phyloP scores from a whole-genome alignment of 2,888 invertebrate genomes.

The Melieria omissa region DNA sequence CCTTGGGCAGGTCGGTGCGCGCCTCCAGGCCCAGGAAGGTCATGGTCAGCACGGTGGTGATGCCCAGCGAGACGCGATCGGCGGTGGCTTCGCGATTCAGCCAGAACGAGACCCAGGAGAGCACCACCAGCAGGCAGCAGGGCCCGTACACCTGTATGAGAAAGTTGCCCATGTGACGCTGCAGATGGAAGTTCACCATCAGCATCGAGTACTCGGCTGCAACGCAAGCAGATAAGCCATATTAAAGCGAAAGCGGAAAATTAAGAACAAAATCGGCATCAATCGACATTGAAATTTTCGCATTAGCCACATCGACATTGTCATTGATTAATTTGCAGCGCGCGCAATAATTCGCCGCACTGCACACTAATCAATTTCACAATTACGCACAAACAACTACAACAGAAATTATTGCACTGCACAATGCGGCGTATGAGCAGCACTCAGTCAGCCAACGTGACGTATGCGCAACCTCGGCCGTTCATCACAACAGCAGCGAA shows the following conservation, averaged over 20 bases:
- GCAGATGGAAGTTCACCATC: constrained; percentile 79
- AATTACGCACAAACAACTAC: no score
- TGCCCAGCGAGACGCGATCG: constrained; percentile 83
- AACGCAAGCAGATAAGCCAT: constrained; percentile 46
- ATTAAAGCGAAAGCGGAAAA: no score
- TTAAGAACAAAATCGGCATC: no score
- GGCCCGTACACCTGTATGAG: constrained; percentile 88
- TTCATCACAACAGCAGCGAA: neutral
- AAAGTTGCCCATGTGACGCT: constrained; percentile 87
- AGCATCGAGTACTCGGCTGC: constrained; percentile 77
- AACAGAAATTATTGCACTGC: no score
- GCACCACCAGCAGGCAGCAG: constrained; percentile 83
- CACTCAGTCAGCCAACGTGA: constrained; percentile 8
- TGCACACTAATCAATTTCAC: no score
- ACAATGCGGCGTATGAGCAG: no score
- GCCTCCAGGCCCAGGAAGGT: constrained; percentile 84
- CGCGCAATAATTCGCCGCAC: no score
- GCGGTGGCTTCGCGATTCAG: constrained; percentile 85
- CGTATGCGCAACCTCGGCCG: neutral
- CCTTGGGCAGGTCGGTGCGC: constrained; percentile 83
- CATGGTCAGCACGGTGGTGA: constrained; percentile 87
- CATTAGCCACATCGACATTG: neutral
- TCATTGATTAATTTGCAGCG: no score
- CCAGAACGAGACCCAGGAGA: constrained; percentile 90
- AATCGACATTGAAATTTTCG: no score